Evolutionary conservation across 1,140 invertebrate genomes (phyloP).

Genomic region (Nautilus pompilius): DNA sequence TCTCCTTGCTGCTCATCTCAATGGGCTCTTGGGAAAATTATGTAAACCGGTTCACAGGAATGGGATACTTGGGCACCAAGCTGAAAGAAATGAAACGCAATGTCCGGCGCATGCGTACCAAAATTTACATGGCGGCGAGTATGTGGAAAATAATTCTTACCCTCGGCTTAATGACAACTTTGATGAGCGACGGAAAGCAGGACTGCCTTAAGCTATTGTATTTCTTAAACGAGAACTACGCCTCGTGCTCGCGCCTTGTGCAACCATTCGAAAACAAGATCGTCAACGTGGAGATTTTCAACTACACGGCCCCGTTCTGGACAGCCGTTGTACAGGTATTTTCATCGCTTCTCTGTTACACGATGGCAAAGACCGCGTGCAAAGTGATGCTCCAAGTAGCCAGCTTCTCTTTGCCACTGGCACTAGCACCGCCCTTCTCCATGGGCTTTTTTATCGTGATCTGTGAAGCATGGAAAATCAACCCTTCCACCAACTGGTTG

Average conservation of each 20-base stretch:
- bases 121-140: constrained; percentile 40
- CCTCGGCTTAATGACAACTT: constrained; percentile 29
- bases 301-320: constrained; percentile 28
- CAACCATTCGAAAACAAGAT: constrained; percentile 23
- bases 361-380: constrained; percentile 44
- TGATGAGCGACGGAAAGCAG: constrained; percentile 26
- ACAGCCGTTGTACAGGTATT: constrained; percentile 37
- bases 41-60: constrained; percentile 36
- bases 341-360: constrained; percentile 45
- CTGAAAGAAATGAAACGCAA: constrained; percentile 37
- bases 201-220: constrained; percentile 33
- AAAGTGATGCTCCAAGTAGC: constrained; percentile 48
- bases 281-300: constrained; percentile 19
- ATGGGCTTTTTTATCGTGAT: constrained; percentile 37
- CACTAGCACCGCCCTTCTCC: constrained; percentile 40
- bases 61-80: constrained; percentile 26
- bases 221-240: constrained; percentile 23
- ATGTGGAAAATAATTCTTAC: constrained; percentile 48
- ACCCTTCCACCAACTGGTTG: neutral
- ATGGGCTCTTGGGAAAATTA: constrained; percentile 53
- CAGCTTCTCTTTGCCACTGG: constrained; percentile 45
- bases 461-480: constrained; percentile 30
- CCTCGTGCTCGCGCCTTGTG: constrained; percentile 27
- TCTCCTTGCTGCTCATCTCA: constrained; percentile 44
- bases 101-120: constrained; percentile 39